Conservation (phyloP, 2,888 invertebrate genomes). For the Cyrtodaria siliqua region DNA sequence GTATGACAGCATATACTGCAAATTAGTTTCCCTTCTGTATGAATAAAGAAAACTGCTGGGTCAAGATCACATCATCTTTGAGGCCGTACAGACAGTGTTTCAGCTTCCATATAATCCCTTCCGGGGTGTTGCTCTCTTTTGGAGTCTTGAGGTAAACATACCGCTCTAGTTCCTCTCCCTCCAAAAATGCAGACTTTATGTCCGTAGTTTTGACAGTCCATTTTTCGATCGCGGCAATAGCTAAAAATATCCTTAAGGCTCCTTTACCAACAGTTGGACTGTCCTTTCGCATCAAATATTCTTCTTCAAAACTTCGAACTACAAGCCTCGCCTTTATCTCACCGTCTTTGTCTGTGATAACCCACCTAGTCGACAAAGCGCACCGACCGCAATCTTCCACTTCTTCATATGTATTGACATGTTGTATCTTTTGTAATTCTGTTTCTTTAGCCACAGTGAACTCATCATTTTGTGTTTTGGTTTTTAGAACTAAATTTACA, state of each 20-base stretch:
- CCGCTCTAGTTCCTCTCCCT: constrained; percentile 53
- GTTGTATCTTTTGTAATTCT: constrained; percentile 42
- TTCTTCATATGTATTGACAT: constrained; percentile 48
- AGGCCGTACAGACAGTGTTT: constrained; percentile 62
- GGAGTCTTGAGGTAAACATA: constrained; percentile 58
- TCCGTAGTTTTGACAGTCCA: constrained; percentile 66
- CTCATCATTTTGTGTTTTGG: background rate
- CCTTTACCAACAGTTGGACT: constrained; percentile 51
- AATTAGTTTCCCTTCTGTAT: constrained; percentile 21
- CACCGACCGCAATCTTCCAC: constrained; percentile 25
- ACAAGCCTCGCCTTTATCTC: constrained; percentile 33
- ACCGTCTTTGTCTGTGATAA: constrained; percentile 29
- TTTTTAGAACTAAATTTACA: background rate
- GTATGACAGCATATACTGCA: constrained; percentile 62
- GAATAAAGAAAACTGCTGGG: constrained; percentile 57
- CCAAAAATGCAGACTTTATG: constrained; percentile 65
- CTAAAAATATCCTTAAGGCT: constrained; percentile 41
- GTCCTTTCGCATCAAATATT: constrained; percentile 17
- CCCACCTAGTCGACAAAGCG: constrained; percentile 35
- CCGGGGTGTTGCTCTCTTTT: constrained; percentile 29
- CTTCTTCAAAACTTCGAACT: constrained; percentile 30
- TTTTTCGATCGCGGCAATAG: constrained; percentile 20
- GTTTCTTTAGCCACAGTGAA: constrained; percentile 25
- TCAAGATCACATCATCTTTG: constrained; percentile 57
- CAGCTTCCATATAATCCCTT: constrained; percentile 56